These are phyloP conservation scores for Myotis vivesi DNA, from an alignment of 2,797 vertebrate genomes.

Conservation along the genomic window DNA sequence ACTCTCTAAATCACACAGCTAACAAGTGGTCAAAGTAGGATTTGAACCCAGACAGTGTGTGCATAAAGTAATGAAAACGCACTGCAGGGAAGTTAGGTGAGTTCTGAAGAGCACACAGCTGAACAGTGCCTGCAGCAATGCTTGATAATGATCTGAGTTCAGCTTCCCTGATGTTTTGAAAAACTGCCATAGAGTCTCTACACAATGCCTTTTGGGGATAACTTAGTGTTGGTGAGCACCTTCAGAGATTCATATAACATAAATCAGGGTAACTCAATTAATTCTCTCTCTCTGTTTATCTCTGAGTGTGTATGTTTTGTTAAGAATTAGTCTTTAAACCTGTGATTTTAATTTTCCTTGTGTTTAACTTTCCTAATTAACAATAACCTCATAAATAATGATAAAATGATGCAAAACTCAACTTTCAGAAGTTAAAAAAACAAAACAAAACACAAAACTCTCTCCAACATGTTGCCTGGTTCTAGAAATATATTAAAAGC, in stretches of 20 bases:
- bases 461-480: neutral
- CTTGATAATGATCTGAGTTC: neutral
- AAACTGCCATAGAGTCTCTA: neutral
- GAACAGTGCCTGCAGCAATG: neutral
- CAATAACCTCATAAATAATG: neutral
- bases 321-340: neutral
- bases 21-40: rapidly evolving
- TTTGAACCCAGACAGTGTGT: neutral
- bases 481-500: neutral
- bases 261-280: neutral
- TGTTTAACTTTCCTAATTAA: neutral
- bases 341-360: neutral
- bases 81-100: neutral
- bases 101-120: neutral
- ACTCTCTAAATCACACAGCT: neutral
- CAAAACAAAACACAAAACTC: neutral
- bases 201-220: neutral
- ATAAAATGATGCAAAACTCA: neutral
- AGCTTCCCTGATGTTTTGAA: neutral
- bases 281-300: neutral
- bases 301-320: neutral
- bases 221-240: neutral
- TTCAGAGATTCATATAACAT: neutral
- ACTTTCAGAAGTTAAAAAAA: neutral
- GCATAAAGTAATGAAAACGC: neutral